phyloP scores from a whole-genome alignment of 1,140 invertebrate genomes.

The Bursaphelenchus mucronatus region DNA sequence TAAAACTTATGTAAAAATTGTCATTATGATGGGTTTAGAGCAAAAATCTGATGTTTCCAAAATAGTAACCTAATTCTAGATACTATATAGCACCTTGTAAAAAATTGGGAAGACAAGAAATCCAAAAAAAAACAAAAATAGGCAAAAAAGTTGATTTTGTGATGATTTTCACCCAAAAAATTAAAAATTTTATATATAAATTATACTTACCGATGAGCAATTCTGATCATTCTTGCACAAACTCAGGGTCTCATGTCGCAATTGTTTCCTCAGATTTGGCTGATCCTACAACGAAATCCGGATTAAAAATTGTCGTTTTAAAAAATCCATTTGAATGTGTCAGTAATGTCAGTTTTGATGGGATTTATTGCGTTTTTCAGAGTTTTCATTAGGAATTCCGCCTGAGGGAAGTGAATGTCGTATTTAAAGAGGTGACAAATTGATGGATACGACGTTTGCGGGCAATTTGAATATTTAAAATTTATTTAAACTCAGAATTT shows the following conservation, averaged over 20 bases:
- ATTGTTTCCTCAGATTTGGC: slow-evolving; percentile 32
- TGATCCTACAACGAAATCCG: slow-evolving; percentile 26
- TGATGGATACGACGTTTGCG: neutral
- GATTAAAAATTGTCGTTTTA: neutral
- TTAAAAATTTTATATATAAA: slow-evolving; percentile 9
- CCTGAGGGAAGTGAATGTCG: neutral
- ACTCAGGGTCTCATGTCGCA: slow-evolving; percentile 36
- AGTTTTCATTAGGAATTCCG: neutral
- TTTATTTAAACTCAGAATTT: neutral
- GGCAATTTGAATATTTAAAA: neutral
- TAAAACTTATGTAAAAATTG: too few species aligned
- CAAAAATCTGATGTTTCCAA: neutral
- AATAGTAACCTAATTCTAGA: slow-evolving; percentile 15
- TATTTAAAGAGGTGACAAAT: neutral
- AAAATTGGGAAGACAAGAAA: slow-evolving; percentile 9
- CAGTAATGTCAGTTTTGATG: slow-evolving; percentile 9
- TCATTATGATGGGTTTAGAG: too few species aligned
- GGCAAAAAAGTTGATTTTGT: neutral
- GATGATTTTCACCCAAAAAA: neutral
- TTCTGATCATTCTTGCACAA: slow-evolving; percentile 42
- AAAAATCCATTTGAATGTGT: neutral
- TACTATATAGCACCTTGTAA: slow-evolving; percentile 3
- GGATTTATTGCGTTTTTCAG: neutral
- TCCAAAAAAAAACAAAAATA: slow-evolving; percentile 5
- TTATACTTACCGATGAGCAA: slow-evolving; percentile 43